phyloP scores from a whole-genome alignment of 2,888 invertebrate species.

The Abscondita cerata region DNA sequence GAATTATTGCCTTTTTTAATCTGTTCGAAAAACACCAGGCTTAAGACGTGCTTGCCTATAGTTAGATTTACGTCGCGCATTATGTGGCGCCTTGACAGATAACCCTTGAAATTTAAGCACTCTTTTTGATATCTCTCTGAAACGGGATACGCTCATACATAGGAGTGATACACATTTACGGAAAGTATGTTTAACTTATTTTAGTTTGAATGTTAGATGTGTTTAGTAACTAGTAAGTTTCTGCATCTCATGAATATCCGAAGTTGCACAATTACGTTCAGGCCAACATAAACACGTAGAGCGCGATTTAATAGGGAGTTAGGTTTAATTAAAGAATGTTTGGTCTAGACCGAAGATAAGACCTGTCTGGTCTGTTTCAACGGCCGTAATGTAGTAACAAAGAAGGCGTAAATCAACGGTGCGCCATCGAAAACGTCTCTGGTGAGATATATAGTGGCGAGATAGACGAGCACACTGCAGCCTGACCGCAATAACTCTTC shows the following conservation, averaged over 20 bases:
- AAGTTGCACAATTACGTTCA: slow-evolving; percentile 37
- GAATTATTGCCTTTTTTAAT: no score
- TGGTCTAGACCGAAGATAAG: slow-evolving; percentile 46
- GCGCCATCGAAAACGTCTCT: slow-evolving; percentile 48
- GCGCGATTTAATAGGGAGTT: slow-evolving; percentile 43
- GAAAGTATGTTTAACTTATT: neutral
- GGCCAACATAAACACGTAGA: slow-evolving; percentile 42
- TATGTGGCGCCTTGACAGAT: no score
- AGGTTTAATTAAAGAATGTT: slow-evolving; percentile 48
- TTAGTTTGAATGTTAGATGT: neutral
- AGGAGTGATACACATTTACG: neutral
- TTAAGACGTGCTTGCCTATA: no score
- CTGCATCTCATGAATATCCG: slow-evolving; percentile 34
- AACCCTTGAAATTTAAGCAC: no score
- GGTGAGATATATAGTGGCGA: slow-evolving; percentile 49
- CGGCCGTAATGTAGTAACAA: slow-evolving; percentile 48
- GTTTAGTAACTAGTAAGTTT: slow-evolving; percentile 17
- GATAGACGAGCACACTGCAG: slow-evolving; percentile 45
- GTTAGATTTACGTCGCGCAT: no score
- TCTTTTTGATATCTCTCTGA: no score
- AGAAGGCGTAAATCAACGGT: slow-evolving; percentile 51
- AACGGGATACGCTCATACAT: no score
- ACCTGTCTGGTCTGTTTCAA: slow-evolving; percentile 42
- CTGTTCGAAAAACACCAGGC: no score
- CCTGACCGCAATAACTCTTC: slow-evolving; percentile 53